These are phyloP conservation scores for Ferdinandea cuprea DNA, from an alignment of 2,888 invertebrate genomes.

Conservation along the genomic window DNA sequence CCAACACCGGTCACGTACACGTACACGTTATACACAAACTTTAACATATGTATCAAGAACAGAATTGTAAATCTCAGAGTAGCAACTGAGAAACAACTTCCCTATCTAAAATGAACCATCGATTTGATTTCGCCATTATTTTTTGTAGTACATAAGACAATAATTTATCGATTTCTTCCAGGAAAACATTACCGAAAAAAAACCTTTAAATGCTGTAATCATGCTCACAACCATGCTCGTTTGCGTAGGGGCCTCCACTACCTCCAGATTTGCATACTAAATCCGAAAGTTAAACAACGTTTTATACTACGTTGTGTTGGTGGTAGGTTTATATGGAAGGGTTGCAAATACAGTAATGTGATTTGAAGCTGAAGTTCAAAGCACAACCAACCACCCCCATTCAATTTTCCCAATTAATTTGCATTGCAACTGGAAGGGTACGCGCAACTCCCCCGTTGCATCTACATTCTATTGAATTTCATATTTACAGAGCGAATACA, in stretches of 20 bases:
- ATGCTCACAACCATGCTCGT: neutral
- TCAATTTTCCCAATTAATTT: constrained; percentile 38
- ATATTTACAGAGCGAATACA: neutral
- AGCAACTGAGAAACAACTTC: no score
- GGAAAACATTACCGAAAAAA: neutral
- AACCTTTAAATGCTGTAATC: neutral
- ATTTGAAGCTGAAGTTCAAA: neutral
- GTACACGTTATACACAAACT: no score
- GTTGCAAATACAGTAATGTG: neutral
- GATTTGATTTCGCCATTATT: neutral
- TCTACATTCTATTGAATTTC: constrained; percentile 14
- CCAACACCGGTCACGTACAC: no score
- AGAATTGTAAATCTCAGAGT: no score
- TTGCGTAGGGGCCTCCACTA: no score
- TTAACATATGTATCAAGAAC: no score
- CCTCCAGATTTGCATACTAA: no score
- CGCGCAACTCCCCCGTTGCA: neutral
- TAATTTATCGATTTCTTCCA: neutral
- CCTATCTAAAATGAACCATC: no score
- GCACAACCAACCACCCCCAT: neutral
- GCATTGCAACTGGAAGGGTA: neutral
- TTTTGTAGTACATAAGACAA: neutral
- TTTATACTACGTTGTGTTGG: no score
- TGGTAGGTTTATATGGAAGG: neutral
- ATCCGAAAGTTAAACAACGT: no score